phyloP scores from a whole-genome alignment of 2,888 invertebrate genomes.

The Julus scandinavius region DNA sequence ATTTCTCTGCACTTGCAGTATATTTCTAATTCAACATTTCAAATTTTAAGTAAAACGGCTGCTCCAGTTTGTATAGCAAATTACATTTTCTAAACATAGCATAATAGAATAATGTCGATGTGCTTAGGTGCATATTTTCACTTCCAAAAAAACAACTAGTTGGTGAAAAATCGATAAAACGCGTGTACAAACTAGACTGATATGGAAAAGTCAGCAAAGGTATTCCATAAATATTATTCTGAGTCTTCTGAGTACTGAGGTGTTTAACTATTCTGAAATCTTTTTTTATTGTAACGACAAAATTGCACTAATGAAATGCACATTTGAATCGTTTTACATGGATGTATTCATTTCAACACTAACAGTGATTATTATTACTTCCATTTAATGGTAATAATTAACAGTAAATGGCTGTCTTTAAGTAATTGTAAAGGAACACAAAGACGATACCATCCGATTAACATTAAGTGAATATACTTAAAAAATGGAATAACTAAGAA shows the following conservation, averaged over 20 bases:
- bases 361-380: no score
- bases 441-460: no score
- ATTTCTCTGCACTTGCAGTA: neutral
- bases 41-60: neutral
- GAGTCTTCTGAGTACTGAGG: neutral
- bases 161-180: neutral
- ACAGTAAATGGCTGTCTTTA: no score
- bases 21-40: neutral
- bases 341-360: no score
- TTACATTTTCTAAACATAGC: neutral
- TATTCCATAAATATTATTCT: neutral
- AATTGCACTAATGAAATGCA: no score
- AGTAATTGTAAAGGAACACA: no score
- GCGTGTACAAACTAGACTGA: neutral
- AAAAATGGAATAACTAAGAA: no score
- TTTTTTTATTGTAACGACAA: neutral
- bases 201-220: neutral
- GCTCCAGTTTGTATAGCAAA: neutral
- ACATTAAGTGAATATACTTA: no score
- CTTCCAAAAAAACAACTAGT: neutral
- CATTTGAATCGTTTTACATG: no score
- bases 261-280: neutral
- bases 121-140: neutral
- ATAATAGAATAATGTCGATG: neutral
- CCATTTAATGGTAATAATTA: no score